Evolutionary conservation across 2,888 invertebrate species (phyloP), one percentile per base, ranked within the genome.

Genomic region (Elegia similella): DNA sequence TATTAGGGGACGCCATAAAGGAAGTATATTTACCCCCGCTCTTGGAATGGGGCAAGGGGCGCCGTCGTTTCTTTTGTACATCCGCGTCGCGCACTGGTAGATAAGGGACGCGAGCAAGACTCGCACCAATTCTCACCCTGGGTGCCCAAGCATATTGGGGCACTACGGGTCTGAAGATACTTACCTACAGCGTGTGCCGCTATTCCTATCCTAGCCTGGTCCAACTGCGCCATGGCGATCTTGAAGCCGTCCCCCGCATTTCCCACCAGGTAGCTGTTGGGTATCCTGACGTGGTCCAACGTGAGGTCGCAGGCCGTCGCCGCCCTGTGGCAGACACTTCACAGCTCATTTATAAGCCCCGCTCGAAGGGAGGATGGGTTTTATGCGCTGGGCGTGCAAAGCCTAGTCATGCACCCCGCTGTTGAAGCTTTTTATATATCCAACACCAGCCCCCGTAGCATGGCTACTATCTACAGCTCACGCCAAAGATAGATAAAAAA

Each of bases 171-270:
- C n/a, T n/a, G n/a, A n/a, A n/a, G 23, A 23, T 23, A n/a, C 85
- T 75, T 23, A 91, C 95, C 95, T 6, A 96, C 82, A 38, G 95
- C 96, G 76, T 96, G 96, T 0, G 94, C 93, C 1, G 96, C 95
- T 64, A 96, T 95, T 0, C 96, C 96, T 44, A 96, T 94, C 67
- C 96, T 81, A 0, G 93, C 96, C 73, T 93, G 93, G 84, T 96
- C 95, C 44, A 94, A 80, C 72, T 94, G 94, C 48, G 76, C 90
- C 95, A 96, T 95, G 17, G 96, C 96, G 59, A 95, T 93, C 76
- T 92, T 93, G 85, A 96, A 96, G 6, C 96, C 96, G 50, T 93
- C 92, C 0, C 95, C 95, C 46, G 66, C 66, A 50, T 64, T 59
- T 90, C 95, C 77, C 12, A 95, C 66, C 62, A 93, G 62, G 78